Evolutionary conservation across 2,888 invertebrate genomes (phyloP).

Genomic region (Scaptomyza tumidula): DNA sequence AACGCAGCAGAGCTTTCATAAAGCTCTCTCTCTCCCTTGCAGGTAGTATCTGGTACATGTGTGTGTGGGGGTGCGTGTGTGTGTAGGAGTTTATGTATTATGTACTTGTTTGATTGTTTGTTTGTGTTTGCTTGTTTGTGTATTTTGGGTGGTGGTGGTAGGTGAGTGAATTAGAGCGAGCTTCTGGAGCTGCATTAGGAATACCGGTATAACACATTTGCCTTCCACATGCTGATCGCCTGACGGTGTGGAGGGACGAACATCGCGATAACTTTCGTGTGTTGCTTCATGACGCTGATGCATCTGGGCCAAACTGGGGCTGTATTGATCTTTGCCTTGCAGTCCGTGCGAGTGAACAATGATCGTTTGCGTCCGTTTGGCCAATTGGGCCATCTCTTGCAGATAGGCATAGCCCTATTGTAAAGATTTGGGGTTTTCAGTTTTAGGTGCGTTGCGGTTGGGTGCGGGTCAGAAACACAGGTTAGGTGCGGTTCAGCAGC

Average conservation of each 20-base stretch:
- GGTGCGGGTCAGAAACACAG: neutral
- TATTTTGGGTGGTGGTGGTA: constrained; percentile 42
- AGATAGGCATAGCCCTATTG: constrained; percentile 82
- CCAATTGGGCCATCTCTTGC: constrained; percentile 83
- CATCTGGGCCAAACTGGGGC: constrained; percentile 74
- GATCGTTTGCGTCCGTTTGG: constrained; percentile 83
- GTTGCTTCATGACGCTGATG: constrained; percentile 70
- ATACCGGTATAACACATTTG: constrained; percentile 85
- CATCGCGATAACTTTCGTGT: constrained; percentile 84
- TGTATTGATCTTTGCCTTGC: constrained; percentile 79
- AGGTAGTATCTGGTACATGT: neutral
- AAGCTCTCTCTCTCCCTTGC: neutral
- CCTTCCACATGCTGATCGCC: constrained; percentile 66
- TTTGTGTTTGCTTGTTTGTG: constrained; percentile 26
- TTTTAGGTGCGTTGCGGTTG: neutral
- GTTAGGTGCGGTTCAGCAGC: neutral
- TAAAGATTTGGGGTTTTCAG: constrained; percentile 13
- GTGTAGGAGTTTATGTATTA: constrained; percentile 1
- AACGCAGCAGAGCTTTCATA: neutral
- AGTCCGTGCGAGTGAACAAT: constrained; percentile 81
- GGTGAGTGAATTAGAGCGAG: constrained; percentile 47
- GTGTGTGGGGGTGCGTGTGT: constrained; percentile 13
- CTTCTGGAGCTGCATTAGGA: constrained; percentile 61
- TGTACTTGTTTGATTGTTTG: constrained; percentile 10
- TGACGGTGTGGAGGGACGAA: constrained; percentile 60